A percentile compares a stretch with the other conserved stretches of the same genome.
These are phyloP conservation scores for Ptychodera flava DNA, from an alignment of 35 echinoderm and acorn worm species.

Conservation along the genomic window DNA sequence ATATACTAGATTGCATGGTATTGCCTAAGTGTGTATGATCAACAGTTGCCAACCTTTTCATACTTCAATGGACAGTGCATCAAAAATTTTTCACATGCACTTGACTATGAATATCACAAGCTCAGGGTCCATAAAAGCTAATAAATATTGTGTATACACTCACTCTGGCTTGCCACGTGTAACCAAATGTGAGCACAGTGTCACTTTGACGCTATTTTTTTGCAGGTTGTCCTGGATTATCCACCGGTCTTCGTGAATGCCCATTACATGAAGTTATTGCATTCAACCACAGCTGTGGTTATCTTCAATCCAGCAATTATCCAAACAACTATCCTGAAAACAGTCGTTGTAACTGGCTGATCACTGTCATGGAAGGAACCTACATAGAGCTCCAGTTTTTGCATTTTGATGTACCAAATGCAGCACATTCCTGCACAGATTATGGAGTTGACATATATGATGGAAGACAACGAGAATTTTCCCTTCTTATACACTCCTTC, in stretches of 20 bases:
- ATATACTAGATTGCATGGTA: too few species aligned
- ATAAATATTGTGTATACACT: too few species aligned
- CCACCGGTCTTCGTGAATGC: not conserved
- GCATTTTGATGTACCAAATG: constrained; percentile 56
- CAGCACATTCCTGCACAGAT: not conserved
- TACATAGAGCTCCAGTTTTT: constrained; percentile 64
- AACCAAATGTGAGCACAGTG: too few species aligned
- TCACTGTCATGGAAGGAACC: constrained; percentile 49
- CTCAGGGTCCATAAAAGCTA: too few species aligned
- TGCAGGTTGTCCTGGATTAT: not conserved
- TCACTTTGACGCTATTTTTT: too few species aligned
- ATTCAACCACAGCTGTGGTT: not conserved
- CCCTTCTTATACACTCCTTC: not conserved
- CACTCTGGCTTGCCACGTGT: too few species aligned
- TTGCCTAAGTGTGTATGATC: too few species aligned
- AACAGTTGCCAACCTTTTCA: too few species aligned
- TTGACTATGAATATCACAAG: too few species aligned
- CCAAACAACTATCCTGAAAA: constrained; percentile 50
- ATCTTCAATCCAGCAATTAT: constrained; percentile 44
- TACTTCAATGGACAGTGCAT: too few species aligned
- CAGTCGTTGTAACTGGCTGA: constrained; percentile 47
- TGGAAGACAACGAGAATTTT: not conserved
- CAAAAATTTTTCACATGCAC: too few species aligned
- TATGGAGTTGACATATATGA: not conserved
- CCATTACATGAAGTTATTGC: not conserved